These are phyloP conservation scores for Jacana jacana DNA, from an alignment of 2,113 vertebrate species.

Conservation along the genomic window DNA sequence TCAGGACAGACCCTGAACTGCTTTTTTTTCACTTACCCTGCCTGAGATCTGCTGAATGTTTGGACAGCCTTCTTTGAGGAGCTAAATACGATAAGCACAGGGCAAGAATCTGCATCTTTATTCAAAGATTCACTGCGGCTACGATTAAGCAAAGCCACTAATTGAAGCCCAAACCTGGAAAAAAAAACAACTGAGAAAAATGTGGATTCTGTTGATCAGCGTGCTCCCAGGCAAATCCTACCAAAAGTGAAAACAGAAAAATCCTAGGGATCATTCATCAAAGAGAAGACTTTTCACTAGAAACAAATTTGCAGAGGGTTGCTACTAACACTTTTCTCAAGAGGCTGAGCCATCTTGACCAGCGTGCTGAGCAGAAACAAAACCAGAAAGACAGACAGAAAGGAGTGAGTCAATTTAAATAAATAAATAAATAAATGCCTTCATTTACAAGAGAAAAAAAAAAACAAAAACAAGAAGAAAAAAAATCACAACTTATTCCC, in stretches of 20 bases:
- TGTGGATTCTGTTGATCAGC: background rate
- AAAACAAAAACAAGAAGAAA: background rate
- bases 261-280: background rate
- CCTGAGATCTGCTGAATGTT: background rate
- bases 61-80: background rate
- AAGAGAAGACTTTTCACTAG: background rate
- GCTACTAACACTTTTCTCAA: background rate
- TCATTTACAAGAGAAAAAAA: background rate
- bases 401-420: background rate
- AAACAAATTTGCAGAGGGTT: background rate
- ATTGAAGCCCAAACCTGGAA: background rate
- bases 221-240: background rate
- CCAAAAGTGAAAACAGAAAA: background rate
- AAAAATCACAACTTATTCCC: background rate
- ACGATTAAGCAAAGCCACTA: background rate
- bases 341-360: background rate
- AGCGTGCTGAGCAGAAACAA: background rate
- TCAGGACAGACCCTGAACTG: background rate
- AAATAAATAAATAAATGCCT: constrained; percentile 23
- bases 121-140: background rate
- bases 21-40: constrained; percentile 2
- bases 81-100: background rate
- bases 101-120: background rate
- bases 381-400: background rate
- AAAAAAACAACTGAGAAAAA: background rate